phyloP scores from a whole-genome alignment of 2,113 vertebrate genomes.

The Willisornis vidua region DNA sequence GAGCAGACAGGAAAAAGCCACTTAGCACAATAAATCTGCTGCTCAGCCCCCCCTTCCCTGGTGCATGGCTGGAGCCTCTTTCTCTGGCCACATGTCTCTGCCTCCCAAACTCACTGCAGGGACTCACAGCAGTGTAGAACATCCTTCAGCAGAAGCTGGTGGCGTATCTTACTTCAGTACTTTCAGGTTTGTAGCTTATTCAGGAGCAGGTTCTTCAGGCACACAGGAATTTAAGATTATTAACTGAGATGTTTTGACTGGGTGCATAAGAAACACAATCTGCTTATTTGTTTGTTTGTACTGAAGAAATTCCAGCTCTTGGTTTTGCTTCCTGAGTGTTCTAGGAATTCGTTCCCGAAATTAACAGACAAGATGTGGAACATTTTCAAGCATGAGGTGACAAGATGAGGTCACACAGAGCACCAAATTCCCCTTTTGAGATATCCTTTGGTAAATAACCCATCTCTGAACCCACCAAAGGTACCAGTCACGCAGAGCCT shows the following conservation, averaged over 20 bases:
- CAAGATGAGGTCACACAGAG: neutral
- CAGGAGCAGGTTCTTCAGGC: neutral
- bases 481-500: neutral
- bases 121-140: neutral
- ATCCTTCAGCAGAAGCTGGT: neutral
- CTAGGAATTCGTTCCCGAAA: neutral
- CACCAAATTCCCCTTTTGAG: neutral
- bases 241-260: neutral
- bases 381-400: neutral
- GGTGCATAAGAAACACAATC: neutral
- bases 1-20: neutral
- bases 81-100: fast-evolving
- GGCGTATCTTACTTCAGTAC: neutral
- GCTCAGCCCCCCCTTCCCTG: neutral
- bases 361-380: neutral
- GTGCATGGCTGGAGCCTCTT: neutral
- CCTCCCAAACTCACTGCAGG: neutral
- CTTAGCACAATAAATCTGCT: neutral
- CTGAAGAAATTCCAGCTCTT: neutral
- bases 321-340: neutral
- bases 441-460: neutral
- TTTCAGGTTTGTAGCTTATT: neutral
- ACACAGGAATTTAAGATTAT: neutral
- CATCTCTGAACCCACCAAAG: neutral
- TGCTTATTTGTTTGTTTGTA: neutral